These are phyloP conservation scores for Cebus imitator DNA, from an alignment of 2,113 vertebrate genomes.

Conservation along the genomic window DNA sequence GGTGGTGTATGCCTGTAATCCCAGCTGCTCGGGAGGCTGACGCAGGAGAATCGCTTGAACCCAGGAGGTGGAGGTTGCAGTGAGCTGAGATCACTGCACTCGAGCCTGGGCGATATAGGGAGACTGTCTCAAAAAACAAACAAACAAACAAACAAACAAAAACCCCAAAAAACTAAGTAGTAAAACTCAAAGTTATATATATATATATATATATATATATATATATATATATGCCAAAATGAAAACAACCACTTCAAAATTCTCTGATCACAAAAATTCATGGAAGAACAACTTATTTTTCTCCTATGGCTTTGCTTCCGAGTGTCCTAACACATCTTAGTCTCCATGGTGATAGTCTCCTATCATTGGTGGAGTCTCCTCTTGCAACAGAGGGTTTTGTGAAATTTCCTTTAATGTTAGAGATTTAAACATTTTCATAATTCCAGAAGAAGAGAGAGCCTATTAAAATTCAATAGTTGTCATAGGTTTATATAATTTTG, in stretches of 20 bases:
- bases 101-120: too few species aligned
- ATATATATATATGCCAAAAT: not conserved
- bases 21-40: too few species aligned
- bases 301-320: not conserved
- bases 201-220: accelerated
- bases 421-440: not conserved
- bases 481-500: not conserved
- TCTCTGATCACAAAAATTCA: not conserved
- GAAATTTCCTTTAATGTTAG: not conserved
- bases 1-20: too few species aligned
- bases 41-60: too few species aligned
- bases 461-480: not conserved
- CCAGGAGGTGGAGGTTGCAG: too few species aligned
- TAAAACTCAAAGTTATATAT: not conserved
- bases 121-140: too few species aligned
- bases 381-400: not conserved
- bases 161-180: too few species aligned
- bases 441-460: not conserved
- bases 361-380: not conserved
- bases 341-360: not conserved
- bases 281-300: not conserved
- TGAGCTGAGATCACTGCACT: too few species aligned
- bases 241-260: not conserved
- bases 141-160: too few species aligned
- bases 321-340: not conserved